phyloP scores from a whole-genome alignment of 2,797 vertebrate species.

The Tapera naevia region DNA sequence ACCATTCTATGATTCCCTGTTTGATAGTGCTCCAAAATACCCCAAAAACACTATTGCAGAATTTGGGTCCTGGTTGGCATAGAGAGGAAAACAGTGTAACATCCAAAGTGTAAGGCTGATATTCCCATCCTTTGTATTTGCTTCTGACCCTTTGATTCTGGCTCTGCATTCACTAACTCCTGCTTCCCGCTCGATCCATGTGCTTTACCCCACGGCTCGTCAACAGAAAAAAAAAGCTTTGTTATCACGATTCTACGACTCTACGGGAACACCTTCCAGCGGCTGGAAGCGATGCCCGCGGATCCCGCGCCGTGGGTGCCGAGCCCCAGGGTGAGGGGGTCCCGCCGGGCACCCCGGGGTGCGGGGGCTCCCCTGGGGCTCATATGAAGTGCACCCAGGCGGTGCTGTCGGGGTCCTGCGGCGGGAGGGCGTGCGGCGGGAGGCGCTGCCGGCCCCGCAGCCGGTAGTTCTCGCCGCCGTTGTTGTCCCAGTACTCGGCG shows the following conservation, averaged over 20 bases:
- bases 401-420: constrained; percentile 83
- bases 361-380: neutral
- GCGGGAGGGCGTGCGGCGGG: constrained; percentile 77
- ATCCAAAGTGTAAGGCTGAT: neutral
- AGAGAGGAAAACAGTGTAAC: fast-evolving
- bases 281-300: neutral
- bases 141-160: neutral
- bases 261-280: too few relatives aligned
- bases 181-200: fast-evolving
- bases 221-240: neutral
- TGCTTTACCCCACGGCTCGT: neutral
- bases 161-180: neutral
- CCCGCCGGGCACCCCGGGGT: too few relatives aligned
- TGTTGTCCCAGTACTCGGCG: constrained; percentile 91
- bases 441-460: constrained; percentile 80
- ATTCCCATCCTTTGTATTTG: neutral
- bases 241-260: too few relatives aligned
- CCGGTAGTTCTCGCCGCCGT: constrained; percentile 87
- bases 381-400: constrained; percentile 94
- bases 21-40: neutral
- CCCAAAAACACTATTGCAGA: neutral
- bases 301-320: too few relatives aligned
- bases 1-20: neutral
- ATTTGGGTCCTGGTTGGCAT: neutral
- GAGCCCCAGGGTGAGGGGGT: too few relatives aligned